Evolutionary conservation across 1,140 invertebrate genomes (phyloP).

Genomic region (Oncopodura yosiiana): DNA sequence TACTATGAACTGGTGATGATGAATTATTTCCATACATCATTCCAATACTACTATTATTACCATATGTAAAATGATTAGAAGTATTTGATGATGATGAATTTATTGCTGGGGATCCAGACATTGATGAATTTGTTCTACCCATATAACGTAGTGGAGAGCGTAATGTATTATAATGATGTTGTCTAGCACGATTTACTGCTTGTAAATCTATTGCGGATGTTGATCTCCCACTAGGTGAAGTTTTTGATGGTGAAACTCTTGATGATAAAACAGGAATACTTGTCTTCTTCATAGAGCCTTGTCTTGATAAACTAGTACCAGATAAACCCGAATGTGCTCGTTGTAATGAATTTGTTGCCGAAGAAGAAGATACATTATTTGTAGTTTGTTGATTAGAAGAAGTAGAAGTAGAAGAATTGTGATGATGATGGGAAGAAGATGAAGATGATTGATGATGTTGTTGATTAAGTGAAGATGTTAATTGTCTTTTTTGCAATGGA

Average conservation of each 20-base stretch:
- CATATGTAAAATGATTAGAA: conserved; percentile 8
- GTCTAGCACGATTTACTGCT: conserved; percentile 31
- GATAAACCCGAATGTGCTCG: background rate
- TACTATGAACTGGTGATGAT: background rate
- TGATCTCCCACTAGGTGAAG: conserved; percentile 23
- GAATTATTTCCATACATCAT: too few species aligned
- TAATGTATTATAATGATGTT: conserved; percentile 30
- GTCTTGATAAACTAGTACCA: background rate
- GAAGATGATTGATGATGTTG: conserved; percentile 5
- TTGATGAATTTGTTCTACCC: conserved; percentile 30
- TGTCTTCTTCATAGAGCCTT: conserved; percentile 27
- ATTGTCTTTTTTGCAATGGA: conserved; percentile 20
- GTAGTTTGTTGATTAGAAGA: conserved; percentile 27
- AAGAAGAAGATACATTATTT: background rate
- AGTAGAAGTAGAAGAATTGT: conserved; percentile 4
- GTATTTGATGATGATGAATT: conserved; percentile 7
- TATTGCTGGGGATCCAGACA: conserved; percentile 12
- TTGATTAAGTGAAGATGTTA: conserved; percentile 15
- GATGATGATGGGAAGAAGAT: background rate
- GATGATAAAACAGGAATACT: conserved; percentile 31
- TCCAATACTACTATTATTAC: too few species aligned
- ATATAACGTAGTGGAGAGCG: conserved; percentile 27
- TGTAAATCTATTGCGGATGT: conserved; percentile 34
- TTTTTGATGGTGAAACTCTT: conserved; percentile 23
- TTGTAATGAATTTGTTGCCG: background rate